These are phyloP conservation scores for Cryptocheilus praepositus DNA, from an alignment of 2,888 invertebrate genomes.

Conservation along the genomic window DNA sequence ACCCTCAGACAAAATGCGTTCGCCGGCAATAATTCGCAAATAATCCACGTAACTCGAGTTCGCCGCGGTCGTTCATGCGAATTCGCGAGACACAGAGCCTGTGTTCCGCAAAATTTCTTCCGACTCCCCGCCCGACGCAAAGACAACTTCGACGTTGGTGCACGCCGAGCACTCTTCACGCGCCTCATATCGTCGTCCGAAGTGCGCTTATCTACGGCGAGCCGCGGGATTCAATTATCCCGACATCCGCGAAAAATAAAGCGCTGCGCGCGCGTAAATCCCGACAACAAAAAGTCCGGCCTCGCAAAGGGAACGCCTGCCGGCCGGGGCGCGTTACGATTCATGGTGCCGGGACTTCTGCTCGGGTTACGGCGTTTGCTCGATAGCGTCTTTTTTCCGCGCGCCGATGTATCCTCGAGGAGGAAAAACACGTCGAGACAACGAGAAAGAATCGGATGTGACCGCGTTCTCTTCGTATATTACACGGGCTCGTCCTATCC, in stretches of 20 bases:
- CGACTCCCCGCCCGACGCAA: background rate
- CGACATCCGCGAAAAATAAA: background rate
- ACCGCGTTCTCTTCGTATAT: slow-evolving; percentile 54
- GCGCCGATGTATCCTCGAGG: slow-evolving; percentile 11
- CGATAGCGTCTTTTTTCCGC: slow-evolving; percentile 16
- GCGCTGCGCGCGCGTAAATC: too few relatives aligned
- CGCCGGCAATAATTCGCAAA: too few relatives aligned
- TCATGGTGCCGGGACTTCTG: slow-evolving; percentile 6
- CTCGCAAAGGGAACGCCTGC: too few relatives aligned
- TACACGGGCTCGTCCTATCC: slow-evolving; percentile 52
- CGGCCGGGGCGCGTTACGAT: background rate
- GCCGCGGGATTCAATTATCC: background rate
- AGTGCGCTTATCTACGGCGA: background rate
- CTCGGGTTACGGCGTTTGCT: background rate
- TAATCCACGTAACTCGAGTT: background rate
- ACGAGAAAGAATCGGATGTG: slow-evolving; percentile 53
- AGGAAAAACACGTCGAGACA: slow-evolving; percentile 24
- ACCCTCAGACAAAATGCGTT: background rate
- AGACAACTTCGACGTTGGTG: too few relatives aligned
- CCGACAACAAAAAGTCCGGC: too few relatives aligned
- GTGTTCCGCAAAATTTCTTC: too few relatives aligned
- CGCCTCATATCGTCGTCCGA: background rate
- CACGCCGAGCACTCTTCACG: too few relatives aligned
- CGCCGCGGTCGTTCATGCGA: too few relatives aligned
- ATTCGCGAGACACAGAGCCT: too few relatives aligned